Base-by-base conservation (phyloP, 1,140 invertebrate genomes). In the Lysiphlebus fabarum region DNA sequence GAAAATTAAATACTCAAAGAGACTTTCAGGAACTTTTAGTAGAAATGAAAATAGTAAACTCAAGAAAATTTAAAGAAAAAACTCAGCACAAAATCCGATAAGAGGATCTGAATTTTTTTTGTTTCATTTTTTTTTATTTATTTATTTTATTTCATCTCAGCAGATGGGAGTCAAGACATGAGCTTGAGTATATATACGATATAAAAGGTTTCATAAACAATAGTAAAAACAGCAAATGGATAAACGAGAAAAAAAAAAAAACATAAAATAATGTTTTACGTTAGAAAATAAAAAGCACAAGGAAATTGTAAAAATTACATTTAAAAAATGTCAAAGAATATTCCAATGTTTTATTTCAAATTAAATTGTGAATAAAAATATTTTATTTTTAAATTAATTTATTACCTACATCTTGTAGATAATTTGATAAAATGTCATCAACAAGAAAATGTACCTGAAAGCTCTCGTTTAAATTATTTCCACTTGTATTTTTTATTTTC, bases 41-140 rank as follows among this genome's bases (percentile, higher is more conserved):
- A 2, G 17, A 26, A 38, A 33, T 33, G 2, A 10, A 49, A 10
- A 47, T 45, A 57, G 47, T 17, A 38, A 57, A 49, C 38, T 11
- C 53, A 43, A 50, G 34, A 45, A 54, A 59, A 59, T 53, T 42
- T 47, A 60, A 60, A 60, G 50, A 50, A 41, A 26, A 26, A 45
- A 56, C 54, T 60, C 55, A 55, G 53, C 33, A 26, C 17, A 26
- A 60, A 60, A 60, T 55, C 58, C 58, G 53, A 60, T 60, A 60
- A 60, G 55, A 60, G 58, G 58, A 60, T 58, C 10, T 14, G 5
- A 41, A 7, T 17, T 38, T 56, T 38, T 56, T 17, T 45, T 55
- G 8, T 48, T 47, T 43, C 26, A 8, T 26, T 4, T 34, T 26
- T 34, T 49, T 14, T 41, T 42, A 6, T 38, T 45, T 49, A 17